Base-by-base conservation (phyloP, 2,113 vertebrate species). In the Zapornia atra region DNA sequence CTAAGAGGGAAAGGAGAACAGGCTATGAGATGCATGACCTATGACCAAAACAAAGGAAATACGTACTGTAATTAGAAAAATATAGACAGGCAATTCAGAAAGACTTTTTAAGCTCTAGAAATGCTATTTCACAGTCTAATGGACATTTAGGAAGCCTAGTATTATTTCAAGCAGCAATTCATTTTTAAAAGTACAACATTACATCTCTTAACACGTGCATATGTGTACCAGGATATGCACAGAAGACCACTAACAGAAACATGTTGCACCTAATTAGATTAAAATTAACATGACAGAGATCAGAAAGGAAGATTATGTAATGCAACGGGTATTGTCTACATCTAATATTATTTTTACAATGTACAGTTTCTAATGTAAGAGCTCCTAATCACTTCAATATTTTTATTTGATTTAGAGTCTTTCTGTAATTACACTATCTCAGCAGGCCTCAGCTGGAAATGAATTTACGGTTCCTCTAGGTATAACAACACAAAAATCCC, bases 401-500 rank as follows among this genome's bases (percentile, higher is more conserved):
- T 93, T 92, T 93, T 9, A 70, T 80, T 80, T 88, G 68, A 91
- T 79, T 83, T 78, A 46, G 18, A 84, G 28, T 46, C 46, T 54
- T 88, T 25, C 72, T 77, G 63, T 77, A 68, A 64, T 70, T 70
- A 83, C 26, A 81, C 18, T 54, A 46, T 77, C 88, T 77, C 92
- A 90, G 88, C 34, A 87, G 51, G 82, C 51, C 60, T 70, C 53
- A 60, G 85, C 56, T 80, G 79, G 75, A 86, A 86, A 88, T 59
- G 36, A 82, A 92, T 95, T 91, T 86, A 91, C 10, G 90, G 92
- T 51, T 80, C 85, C 2, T 11, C 59, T 34, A 86, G 36, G 68
- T 88, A 94, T 90, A 94, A 50, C 36, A 92, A 88, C 69, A 93
- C 44, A 90, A 77, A 82, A 86, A 65, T 42, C 46, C 72, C 66